Evolutionary conservation across 2,797 vertebrate species (phyloP), one percentile per base, ranked within the genome.

Genomic region (Takifugu rubripes): DNA sequence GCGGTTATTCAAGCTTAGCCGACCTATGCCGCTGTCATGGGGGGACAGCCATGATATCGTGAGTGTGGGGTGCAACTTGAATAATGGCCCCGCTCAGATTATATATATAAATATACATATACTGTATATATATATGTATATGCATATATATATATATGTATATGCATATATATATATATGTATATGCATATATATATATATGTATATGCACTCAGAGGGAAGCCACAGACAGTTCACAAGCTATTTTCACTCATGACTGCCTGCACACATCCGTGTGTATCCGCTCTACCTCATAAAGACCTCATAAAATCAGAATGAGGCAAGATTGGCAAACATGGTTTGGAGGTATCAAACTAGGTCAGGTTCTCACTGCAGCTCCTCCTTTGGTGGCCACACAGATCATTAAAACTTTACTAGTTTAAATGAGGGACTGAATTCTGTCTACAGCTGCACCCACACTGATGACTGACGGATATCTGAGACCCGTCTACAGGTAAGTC

Each of bases 21-120:
- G 77, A 81, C 70, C 79, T 52, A 72, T 68, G 67, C 72, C 77
- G 55, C 56, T 75, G 84, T 80, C 85, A 84, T 85, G 84, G 74
- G 84, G 62, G 74, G 78, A 87, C 84, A 73, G 64, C 60, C 62
- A 51, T 84, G 75, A 85, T 82, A 68, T 76, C 61, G 72, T 76
- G 82, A 86, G 75, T 70, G 73, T 70, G 64, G 70, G 75, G 72
- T 74, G 67, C 72, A 59, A 55, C 76, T 72, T 83, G 82, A 85
- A 85, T 84, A 82, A 84, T 75, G 62, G 53, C 15, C 54, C 56
- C 69, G 5, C 79, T 80, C 21, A 21, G 21, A 21, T 21, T 21
- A 21, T 21, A 21, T 21, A 21, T 21, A 21, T 21, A 21, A 1
- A 21, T 21, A 21, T n/a, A n/a, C n/a, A n/a, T n/a, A n/a, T n/a